Evolutionary conservation across 2,113 vertebrate genomes (phyloP).

Genomic region (Zapornia atra): DNA sequence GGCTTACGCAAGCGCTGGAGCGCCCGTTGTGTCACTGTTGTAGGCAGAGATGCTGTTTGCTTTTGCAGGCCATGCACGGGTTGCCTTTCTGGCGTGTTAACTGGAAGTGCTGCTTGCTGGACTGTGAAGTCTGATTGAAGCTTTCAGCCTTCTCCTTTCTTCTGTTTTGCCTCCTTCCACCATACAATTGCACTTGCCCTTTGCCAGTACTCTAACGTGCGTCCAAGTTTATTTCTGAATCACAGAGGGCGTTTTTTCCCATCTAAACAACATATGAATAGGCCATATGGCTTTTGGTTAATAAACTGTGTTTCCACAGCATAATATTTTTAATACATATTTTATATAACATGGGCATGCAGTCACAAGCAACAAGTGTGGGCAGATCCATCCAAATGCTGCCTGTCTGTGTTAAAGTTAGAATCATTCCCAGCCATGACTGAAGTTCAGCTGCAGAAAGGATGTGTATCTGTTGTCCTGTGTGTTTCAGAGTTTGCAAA

Average conservation of each 20-base stretch:
- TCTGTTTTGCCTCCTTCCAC: neutral
- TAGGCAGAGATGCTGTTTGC: neutral
- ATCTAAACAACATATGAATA: neutral
- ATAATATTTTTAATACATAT: neutral
- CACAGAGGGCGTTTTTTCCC: neutral
- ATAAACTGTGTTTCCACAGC: neutral
- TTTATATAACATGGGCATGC: neutral
- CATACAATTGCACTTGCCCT: neutral
- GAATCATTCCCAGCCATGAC: neutral
- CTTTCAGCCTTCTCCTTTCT: neutral
- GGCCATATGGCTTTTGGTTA: neutral
- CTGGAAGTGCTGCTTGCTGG: neutral
- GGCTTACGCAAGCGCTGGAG: neutral
- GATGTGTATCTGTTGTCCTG: rapidly evolving
- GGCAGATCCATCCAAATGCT: neutral
- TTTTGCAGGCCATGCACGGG: neutral
- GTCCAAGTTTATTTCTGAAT: neutral
- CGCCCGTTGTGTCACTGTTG: neutral
- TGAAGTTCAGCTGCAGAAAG: neutral
- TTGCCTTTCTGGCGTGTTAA: neutral
- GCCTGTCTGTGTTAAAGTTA: too few species aligned
- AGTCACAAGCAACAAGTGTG: neutral
- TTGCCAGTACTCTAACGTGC: neutral
- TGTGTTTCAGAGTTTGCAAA: neutral
- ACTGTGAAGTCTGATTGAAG: neutral